These are phyloP conservation scores for Coecobrya sp. DNA, from an alignment of 2,888 invertebrate genomes.

Conservation along the genomic window DNA sequence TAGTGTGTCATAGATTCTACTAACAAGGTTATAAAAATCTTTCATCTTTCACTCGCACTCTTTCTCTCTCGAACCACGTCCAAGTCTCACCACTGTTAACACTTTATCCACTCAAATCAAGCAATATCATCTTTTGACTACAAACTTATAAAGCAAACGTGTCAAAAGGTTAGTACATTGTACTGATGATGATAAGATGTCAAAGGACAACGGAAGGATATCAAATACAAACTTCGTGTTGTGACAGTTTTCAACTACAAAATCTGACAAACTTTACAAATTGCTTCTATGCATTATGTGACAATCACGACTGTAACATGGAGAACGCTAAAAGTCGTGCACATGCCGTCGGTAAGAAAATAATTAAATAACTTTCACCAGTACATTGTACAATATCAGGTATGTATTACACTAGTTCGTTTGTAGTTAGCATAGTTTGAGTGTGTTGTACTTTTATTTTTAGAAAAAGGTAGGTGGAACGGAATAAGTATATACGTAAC, in stretches of 20 bases:
- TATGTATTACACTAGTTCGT: too few species aligned
- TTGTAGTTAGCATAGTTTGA: too few species aligned
- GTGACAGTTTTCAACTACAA: not conserved
- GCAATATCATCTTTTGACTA: too few species aligned
- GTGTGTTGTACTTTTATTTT: too few species aligned
- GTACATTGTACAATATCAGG: too few species aligned
- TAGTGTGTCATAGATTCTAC: not conserved
- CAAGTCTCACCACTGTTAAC: not conserved
- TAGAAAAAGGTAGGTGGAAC: too few species aligned
- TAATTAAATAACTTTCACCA: not conserved
- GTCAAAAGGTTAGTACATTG: not conserved
- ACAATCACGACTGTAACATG: too few species aligned
- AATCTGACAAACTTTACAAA: not conserved
- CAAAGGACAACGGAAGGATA: not conserved
- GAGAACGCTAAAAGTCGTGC: too few species aligned
- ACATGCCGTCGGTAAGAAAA: not conserved
- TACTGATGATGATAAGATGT: not conserved
- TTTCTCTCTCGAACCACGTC: not conserved
- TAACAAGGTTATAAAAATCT: constrained; percentile 43
- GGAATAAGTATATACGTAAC: not conserved
- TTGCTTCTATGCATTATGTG: not conserved
- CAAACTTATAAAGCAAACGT: not conserved
- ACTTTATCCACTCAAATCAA: not conserved
- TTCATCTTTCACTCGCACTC: not conserved
- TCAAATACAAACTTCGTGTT: not conserved